A percentile compares a stretch with the other conserved stretches of the same genome.
Conservation (phyloP, 2,797 vertebrate genomes). For the Fratercula arctica region DNA sequence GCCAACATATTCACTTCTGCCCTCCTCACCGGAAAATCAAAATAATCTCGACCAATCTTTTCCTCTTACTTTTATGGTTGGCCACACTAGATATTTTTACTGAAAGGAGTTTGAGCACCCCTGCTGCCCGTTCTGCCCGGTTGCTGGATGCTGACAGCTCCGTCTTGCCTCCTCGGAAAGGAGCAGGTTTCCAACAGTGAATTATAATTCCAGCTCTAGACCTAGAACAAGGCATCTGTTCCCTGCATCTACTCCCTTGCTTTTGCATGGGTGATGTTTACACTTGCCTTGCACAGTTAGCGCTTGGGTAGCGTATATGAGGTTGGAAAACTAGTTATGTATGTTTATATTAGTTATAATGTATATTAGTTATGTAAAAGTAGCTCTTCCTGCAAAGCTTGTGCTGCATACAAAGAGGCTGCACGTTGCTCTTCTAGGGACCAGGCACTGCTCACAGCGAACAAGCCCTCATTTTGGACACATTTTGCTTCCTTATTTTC, state of each 20-base stretch:
- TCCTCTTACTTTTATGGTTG: neutral
- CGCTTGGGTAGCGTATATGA: neutral
- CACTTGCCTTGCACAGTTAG: neutral
- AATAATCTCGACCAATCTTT: neutral
- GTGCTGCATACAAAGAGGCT: neutral
- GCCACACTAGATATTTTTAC: neutral
- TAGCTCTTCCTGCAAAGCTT: neutral
- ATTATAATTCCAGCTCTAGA: neutral
- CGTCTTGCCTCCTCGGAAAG: neutral
- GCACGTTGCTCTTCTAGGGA: neutral
- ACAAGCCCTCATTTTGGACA: neutral
- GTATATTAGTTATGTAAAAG: neutral
- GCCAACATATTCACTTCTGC: neutral
- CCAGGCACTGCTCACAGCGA: neutral
- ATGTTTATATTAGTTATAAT: neutral
- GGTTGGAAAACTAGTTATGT: neutral
- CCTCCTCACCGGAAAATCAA: neutral
- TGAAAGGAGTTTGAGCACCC: neutral
- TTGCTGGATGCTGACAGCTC: neutral
- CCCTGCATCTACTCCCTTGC: neutral
- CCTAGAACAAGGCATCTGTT: neutral
- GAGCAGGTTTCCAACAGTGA: neutral
- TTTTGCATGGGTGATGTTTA: neutral
- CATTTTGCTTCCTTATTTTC: slow-evolving; percentile 50
- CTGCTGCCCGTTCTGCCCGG: neutral